Base-by-base conservation (phyloP, 2,113 vertebrate genomes). In the Butastur rufipennis region DNA sequence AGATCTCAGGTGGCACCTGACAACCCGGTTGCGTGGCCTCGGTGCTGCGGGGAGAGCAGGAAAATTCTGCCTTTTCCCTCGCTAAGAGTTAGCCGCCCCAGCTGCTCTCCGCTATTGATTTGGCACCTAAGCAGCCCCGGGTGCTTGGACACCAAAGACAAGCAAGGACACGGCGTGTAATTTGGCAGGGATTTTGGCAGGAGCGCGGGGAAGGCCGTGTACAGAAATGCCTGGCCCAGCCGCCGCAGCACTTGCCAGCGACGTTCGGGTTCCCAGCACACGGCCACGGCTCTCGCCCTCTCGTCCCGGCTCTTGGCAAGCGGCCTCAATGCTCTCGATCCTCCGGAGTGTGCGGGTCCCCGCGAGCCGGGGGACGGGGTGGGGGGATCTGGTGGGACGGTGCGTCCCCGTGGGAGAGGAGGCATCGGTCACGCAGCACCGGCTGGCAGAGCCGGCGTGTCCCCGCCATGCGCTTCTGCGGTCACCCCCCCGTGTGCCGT, bases 31-130 rank as follows among this genome's bases (percentile, higher is more conserved):
- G 47, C 20, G 72, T 32, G 72, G 63, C 34, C 56, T 74, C 77
- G 26, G 0, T 0, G 0, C 4, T 8, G 62, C 0, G 0, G 17
- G 13, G 42, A 82, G 38, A n/a, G 56, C 1, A 4, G 52, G 19
- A 74, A 61, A 74, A 17, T 32, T 62, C 74, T 56, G 31, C 40
- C 32, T 72, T 67, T 38, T 50, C 26, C 23, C 55, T 85, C 0
- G 0, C 25, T 36, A 17, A 47, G 27, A 90, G 32, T 27, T 8
- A 50, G 73, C n/a, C 25, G 27, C 45, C 71, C 55, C n/a, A 42
- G 15, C 45, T 42, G 27, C 50, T 75, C 47, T 52, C 70, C 1
- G 1, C 48, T 32, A 16, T 68, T 73, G 42, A 16, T 82, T n/a
- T 85, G 78, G 56, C 61, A 55, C 26, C 21, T 21, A 16, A 62